Percentiles rank a stretch among this genome's conserved stretches.
phyloP scores from a whole-genome alignment of 92 coral and sea anemone genomes.

The Palythoa grandis region DNA sequence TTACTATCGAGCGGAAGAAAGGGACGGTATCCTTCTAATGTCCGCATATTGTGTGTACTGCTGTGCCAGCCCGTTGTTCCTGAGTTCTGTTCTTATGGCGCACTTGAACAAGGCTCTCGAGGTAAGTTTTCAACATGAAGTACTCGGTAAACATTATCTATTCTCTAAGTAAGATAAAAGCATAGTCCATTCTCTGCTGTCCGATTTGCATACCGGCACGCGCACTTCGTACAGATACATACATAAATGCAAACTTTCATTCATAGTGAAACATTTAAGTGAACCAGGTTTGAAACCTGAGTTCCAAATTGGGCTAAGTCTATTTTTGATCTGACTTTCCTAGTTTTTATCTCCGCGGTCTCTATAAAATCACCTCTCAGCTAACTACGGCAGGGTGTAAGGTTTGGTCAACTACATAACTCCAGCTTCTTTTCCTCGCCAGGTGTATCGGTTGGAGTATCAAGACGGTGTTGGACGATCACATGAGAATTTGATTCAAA shows the following conservation, averaged over 20 bases:
- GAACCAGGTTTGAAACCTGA: neutral
- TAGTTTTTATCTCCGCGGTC: too few species aligned
- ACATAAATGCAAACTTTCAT: neutral
- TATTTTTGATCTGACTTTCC: too few species aligned
- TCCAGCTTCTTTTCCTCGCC: neutral
- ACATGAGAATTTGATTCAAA: constrained; percentile 66
- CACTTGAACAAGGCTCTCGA: constrained; percentile 68
- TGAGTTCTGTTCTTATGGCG: constrained; percentile 72
- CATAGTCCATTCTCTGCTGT: neutral
- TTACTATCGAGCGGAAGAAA: constrained; percentile 61
- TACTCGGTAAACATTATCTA: neutral
- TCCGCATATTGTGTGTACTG: constrained; percentile 74
- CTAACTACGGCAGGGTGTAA: neutral
- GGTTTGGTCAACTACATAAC: neutral
- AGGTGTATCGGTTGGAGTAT: constrained; percentile 66
- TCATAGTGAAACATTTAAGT: neutral
- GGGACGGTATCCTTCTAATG: constrained; percentile 64
- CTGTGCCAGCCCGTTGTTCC: constrained; percentile 70
- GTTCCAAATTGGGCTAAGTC: too few species aligned
- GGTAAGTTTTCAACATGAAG: constrained; percentile 20
- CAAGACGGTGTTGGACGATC: constrained; percentile 69
- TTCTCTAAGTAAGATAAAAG: neutral
- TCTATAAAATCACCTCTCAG: too few species aligned
- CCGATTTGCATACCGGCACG: too few species aligned
- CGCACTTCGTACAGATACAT: neutral